phyloP scores from a whole-genome alignment of 2,888 invertebrate genomes.

The Scaeva pyrastri region DNA sequence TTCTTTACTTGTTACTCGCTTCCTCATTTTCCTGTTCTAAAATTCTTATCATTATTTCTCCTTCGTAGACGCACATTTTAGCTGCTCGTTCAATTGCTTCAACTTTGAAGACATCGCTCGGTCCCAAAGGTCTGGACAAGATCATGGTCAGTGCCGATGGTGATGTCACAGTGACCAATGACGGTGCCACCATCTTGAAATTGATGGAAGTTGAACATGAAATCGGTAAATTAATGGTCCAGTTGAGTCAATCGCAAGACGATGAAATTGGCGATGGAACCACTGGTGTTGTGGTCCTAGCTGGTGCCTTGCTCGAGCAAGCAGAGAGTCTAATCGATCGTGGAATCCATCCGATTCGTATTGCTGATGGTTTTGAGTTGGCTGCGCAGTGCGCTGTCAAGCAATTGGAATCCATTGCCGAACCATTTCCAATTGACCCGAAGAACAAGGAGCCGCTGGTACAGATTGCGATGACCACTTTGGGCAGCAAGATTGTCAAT shows the following conservation, averaged over 20 bases:
- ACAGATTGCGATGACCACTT: constrained; percentile 98
- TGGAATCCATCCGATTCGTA: constrained; percentile 99
- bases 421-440: constrained; percentile 93
- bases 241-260: constrained; percentile 99
- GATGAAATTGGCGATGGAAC: constrained; percentile 99
- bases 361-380: constrained; percentile 99
- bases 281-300: constrained; percentile 96
- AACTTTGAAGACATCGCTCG: constrained; percentile 96
- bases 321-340: constrained; percentile 96
- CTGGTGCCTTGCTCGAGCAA: constrained; percentile 95
- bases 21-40: too few species aligned
- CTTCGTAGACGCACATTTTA: constrained; percentile 96
- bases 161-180: constrained; percentile 98
- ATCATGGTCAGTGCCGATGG: constrained; percentile 99
- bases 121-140: constrained; percentile 98
- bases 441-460: constrained; percentile 94
- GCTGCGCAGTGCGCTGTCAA: constrained; percentile 95
- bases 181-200: constrained; percentile 99
- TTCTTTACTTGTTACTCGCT: too few species aligned
- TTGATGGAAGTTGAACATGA: constrained; percentile 99
- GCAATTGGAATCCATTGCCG: constrained; percentile 94
- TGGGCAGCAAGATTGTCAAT: constrained; percentile 99
- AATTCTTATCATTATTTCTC: constrained; percentile 4
- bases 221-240: constrained; percentile 98
- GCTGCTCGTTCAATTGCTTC: constrained; percentile 97